Percentiles rank a stretch among this genome's conserved stretches.
Conservation (phyloP, 2,888 invertebrate species). For the Caenorhabditis imperialis region DNA sequence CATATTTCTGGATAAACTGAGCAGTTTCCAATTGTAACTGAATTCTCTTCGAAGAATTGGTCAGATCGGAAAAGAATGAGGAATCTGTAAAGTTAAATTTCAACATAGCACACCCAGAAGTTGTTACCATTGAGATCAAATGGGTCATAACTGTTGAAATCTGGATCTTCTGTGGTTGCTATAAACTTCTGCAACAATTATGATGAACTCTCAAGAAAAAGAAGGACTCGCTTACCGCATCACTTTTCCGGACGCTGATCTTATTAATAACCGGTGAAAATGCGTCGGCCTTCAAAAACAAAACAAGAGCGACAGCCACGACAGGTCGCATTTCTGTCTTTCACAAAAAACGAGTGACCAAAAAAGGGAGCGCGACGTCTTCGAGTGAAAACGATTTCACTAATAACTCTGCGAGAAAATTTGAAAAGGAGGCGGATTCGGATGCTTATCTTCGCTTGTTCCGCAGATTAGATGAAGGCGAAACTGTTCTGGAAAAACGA, state of each 20-base stretch:
- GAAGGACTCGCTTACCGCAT: constrained; percentile 3
- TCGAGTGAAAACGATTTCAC: constrained; percentile 47
- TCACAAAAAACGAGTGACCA: neutral
- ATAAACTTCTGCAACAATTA: neutral
- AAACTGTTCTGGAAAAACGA: constrained; percentile 9
- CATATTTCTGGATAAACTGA: constrained; percentile 37
- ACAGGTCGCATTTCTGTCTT: constrained; percentile 7
- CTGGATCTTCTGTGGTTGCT: constrained; percentile 35
- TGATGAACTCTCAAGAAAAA: no score
- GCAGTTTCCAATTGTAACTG: constrained; percentile 37
- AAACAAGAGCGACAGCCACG: neutral
- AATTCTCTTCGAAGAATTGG: constrained; percentile 31
- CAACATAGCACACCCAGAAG: neutral
- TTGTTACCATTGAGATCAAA: constrained; percentile 27
- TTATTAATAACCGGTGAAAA: constrained; percentile 25
- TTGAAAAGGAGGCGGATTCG: constrained; percentile 25
- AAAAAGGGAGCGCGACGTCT: constrained; percentile 9
- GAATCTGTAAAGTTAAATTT: constrained; percentile 22
- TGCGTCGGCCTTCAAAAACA: neutral
- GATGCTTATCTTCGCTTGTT: constrained; percentile 19
- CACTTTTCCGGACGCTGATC: constrained; percentile 33
- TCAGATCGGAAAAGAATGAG: constrained; percentile 36
- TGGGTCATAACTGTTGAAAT: constrained; percentile 31
- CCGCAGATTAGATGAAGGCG: neutral
- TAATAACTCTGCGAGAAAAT: constrained; percentile 35